These are phyloP conservation scores for Archips crataeganus DNA, from an alignment of 2,888 invertebrate genomes.

Conservation along the genomic window DNA sequence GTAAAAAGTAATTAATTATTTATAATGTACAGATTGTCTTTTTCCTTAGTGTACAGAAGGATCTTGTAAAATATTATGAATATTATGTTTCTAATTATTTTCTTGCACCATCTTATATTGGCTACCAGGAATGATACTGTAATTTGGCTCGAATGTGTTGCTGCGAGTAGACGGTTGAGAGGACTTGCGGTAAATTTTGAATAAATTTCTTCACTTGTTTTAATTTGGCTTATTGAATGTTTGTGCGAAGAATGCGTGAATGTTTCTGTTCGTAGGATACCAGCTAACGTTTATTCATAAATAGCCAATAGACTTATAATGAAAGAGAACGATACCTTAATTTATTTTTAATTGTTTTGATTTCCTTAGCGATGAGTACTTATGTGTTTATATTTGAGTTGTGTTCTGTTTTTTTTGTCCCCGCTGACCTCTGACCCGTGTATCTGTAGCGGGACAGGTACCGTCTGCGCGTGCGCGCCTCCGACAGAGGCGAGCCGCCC, in stretches of 20 bases:
- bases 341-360: conserved; percentile 58
- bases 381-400: conserved; percentile 85
- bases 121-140: conserved; percentile 90
- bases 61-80: conserved; percentile 83
- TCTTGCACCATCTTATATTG: conserved; percentile 89
- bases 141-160: conserved; percentile 73
- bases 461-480: conserved; percentile 98
- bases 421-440: conserved; percentile 90
- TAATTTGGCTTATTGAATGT: conserved; percentile 80
- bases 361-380: conserved; percentile 81
- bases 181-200: conserved; percentile 62
- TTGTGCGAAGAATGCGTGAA: conserved; percentile 70
- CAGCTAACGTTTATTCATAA: conserved; percentile 54
- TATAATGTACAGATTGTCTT: conserved; percentile 84
- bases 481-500: conserved; percentile 96
- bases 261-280: conserved; percentile 51
- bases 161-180: conserved; percentile 70
- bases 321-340: conserved; percentile 70
- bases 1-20: conserved; percentile 74
- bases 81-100: conserved; percentile 88
- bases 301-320: conserved; percentile 63
- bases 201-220: conserved; percentile 70
- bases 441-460: conserved; percentile 97
- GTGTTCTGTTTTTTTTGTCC: conserved; percentile 87
- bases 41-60: conserved; percentile 82